A percentile compares a stretch with the other conserved stretches of the same genome.
Conservation (phyloP, 2,888 invertebrate genomes). For the Meta bourneti region DNA sequence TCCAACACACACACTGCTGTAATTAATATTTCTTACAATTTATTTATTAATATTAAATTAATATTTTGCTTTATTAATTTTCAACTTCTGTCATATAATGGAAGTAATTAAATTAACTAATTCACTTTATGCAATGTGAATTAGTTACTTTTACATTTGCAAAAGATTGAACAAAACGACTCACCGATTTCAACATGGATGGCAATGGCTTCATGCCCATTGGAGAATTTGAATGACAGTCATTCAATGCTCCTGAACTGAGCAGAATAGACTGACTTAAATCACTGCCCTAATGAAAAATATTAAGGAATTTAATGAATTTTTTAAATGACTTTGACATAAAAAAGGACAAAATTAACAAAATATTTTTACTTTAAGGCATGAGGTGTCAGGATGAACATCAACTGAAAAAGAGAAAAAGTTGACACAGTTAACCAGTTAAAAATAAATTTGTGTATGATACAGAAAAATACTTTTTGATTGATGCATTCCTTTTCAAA, state of each 20-base stretch:
- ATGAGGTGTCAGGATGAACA: slow-evolving; percentile 78
- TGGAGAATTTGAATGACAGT: slow-evolving; percentile 22
- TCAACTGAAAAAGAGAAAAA: slow-evolving; percentile 75
- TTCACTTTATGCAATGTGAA: too few species aligned
- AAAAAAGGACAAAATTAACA: not conserved
- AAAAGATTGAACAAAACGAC: not conserved
- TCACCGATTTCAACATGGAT: slow-evolving; percentile 70
- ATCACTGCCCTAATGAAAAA: slow-evolving; percentile 72
- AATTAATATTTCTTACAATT: too few species aligned
- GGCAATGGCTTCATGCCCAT: slow-evolving; percentile 49
- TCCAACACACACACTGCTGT: too few species aligned
- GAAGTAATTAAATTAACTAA: too few species aligned
- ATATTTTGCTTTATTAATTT: too few species aligned
- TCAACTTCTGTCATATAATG: too few species aligned
- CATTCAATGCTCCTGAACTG: slow-evolving; percentile 72
- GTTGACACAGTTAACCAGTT: not conserved
- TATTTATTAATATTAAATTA: too few species aligned
- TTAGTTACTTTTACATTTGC: too few species aligned
- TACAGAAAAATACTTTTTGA: not conserved
- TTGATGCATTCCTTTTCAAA: not conserved
- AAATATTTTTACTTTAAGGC: slow-evolving; percentile 75
- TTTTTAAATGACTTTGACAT: not conserved
- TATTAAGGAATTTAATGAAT: slow-evolving; percentile 1
- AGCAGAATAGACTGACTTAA: slow-evolving; percentile 73
- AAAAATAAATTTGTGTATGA: not conserved